Evolutionary conservation across 2,888 invertebrate genomes (phyloP), one percentile per base, ranked within the genome.

Genomic region (Drosophila putrida): DNA sequence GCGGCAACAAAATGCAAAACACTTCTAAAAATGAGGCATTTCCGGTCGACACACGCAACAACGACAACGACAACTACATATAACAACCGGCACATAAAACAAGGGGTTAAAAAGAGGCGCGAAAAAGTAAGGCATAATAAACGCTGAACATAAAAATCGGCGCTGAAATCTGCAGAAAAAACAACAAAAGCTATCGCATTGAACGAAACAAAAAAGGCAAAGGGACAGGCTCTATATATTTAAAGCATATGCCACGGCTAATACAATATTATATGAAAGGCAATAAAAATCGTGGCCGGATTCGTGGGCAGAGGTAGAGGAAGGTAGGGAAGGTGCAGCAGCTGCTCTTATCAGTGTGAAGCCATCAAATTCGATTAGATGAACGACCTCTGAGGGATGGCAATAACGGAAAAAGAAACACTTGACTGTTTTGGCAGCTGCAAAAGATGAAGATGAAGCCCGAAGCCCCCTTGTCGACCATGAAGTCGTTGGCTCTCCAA

Each of bases 261-360:
- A 89, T 79, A 89, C 68, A 89, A 87, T 84, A 89, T 20, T 20
- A 88, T 78, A 84, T 79, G 74, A 78, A 87, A 81, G 75, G 84
- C 82, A 84, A 89, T 84, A 81, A 88, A 80, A 88, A 70, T 72
- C 77, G 71, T 49, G 47, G 65, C 64, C 43, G 54, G 63, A 51
- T 68, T 76, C 59, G 69, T 50, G 49, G 73, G 41, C 55, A 51
- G 41, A 53, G 55, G n/a, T n/a, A n/a, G n/a, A n/a, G 58, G 53
- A 61, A 59, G 68, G 67, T 55, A 61, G 61, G 68, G 67, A 64
- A 71, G 68, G 61, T 69, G 60, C 89, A 88, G 90, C 89, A 88
- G 90, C 90, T 90, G 90, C 76, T 72, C 73, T 88, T 90, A 90
- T 90, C 90, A 90, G 89, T 90, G 90, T 89, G 86, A 90, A 91